A percentile compares a stretch with the other conserved stretches of the same genome.
Evolutionary conservation across 1,140 invertebrate genomes (phyloP).

Genomic region (Lucilia sericata): DNA sequence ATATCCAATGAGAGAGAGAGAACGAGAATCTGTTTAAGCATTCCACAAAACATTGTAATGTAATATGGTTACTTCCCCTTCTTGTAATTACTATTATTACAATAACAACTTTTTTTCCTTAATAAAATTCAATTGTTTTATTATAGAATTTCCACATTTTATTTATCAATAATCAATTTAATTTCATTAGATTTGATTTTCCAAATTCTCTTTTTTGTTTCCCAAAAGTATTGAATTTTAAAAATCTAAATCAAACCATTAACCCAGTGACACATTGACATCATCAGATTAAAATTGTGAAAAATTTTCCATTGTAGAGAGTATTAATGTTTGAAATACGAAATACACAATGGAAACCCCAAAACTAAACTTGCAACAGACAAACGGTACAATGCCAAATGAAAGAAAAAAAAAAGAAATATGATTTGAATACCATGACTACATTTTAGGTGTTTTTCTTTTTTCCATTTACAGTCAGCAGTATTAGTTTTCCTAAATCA

Average conservation of each 20-base stretch:
- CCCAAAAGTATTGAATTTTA: slow-evolving; percentile 25
- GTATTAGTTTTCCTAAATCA: background rate
- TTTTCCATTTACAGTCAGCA: background rate
- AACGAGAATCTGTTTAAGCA: too few relatives aligned
- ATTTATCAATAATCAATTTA: slow-evolving; percentile 10
- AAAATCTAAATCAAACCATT: slow-evolving; percentile 39
- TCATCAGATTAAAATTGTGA: slow-evolving; percentile 46
- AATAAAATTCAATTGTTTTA: too few relatives aligned
- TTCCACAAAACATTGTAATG: too few relatives aligned
- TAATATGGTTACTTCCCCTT: too few relatives aligned
- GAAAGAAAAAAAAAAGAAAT: background rate
- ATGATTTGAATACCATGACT: slow-evolving; percentile 24
- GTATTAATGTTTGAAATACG: background rate
- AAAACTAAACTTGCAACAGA: background rate
- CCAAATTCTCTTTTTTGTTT: background rate
- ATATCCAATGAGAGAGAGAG: too few relatives aligned
- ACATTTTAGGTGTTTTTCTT: background rate
- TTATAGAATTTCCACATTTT: too few relatives aligned
- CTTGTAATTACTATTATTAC: too few relatives aligned
- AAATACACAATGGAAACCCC: background rate
- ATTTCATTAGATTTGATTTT: slow-evolving; percentile 19
- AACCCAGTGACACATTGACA: slow-evolving; percentile 50
- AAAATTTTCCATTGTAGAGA: background rate
- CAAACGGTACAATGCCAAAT: background rate
- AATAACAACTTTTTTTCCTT: too few relatives aligned